Percentiles rank a stretch among this genome's conserved stretches.
phyloP scores from a whole-genome alignment of 2,888 invertebrate species.

The Pachydiplax longipennis region DNA sequence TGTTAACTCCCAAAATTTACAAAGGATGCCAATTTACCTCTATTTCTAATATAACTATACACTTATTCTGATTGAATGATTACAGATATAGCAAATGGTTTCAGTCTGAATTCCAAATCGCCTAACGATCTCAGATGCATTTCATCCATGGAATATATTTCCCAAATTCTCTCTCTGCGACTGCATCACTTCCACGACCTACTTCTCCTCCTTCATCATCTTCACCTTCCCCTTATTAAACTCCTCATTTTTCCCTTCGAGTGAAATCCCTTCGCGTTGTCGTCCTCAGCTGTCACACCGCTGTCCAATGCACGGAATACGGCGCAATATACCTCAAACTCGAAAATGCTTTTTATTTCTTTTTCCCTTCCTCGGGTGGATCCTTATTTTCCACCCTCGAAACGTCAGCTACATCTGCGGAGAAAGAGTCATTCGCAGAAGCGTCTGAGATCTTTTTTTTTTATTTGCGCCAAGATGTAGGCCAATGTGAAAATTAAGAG shows the following conservation, averaged over 20 bases:
- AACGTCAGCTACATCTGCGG: slow-evolving; percentile 18
- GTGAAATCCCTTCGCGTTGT: not conserved
- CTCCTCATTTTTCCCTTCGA: not conserved
- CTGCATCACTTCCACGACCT: not conserved
- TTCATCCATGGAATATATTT: no score
- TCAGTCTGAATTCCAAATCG: not conserved
- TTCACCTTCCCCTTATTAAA: not conserved
- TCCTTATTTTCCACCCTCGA: not conserved
- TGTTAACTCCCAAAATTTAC: no score
- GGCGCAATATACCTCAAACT: slow-evolving; percentile 33
- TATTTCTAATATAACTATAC: no score
- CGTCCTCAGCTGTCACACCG: slow-evolving; percentile 23
- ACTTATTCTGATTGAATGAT: no score
- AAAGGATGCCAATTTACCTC: no score
- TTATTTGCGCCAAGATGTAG: not conserved
- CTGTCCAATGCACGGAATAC: slow-evolving; percentile 25
- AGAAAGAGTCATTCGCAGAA: not conserved
- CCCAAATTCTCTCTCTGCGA: not conserved
- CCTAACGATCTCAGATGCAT: no score
- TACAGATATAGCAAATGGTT: not conserved
- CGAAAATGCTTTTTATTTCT: slow-evolving; percentile 38
- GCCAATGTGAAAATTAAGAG: not conserved
- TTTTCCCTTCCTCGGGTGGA: not conserved
- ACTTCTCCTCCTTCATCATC: not conserved
- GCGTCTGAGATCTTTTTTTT: not conserved